A percentile compares a stretch with the other conserved stretches of the same genome.
Conservation (phyloP, 1,140 invertebrate species). For the Dendrolimus punctatus region DNA sequence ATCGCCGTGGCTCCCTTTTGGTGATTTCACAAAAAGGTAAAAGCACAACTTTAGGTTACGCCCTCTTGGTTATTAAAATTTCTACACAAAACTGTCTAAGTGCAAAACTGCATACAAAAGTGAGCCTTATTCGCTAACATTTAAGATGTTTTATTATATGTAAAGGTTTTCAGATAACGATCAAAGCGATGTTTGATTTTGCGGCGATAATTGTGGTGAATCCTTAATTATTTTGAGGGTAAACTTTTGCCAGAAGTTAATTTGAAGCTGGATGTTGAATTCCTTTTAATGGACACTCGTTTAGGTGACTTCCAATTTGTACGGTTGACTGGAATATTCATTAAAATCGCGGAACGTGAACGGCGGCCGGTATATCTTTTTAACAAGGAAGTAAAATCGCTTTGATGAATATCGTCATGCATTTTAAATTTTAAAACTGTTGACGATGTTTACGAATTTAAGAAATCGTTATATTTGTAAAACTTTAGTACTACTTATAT, state of each 20-base stretch:
- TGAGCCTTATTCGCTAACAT: slow-evolving; percentile 24
- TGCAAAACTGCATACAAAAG: slow-evolving; percentile 20
- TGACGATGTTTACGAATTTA: no score
- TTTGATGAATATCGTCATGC: slow-evolving; percentile 27
- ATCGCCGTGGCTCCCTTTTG: slow-evolving; percentile 49
- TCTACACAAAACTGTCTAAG: slow-evolving; percentile 35
- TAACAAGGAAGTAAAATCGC: slow-evolving; percentile 39
- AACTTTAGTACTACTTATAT: no score
- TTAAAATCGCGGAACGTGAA: slow-evolving; percentile 48
- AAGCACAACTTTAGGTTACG: slow-evolving; percentile 51
- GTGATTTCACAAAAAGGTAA: slow-evolving; percentile 61
- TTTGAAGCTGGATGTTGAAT: slow-evolving; percentile 62
- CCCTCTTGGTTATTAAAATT: slow-evolving; percentile 62
- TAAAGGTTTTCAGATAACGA: slow-evolving; percentile 46
- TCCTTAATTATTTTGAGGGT: slow-evolving; percentile 72
- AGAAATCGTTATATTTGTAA: no score
- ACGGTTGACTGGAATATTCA: slow-evolving; percentile 60
- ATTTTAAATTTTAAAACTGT: no score
- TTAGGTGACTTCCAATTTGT: slow-evolving; percentile 67
- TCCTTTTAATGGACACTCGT: slow-evolving; percentile 69
- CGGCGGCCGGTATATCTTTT: slow-evolving; percentile 34
- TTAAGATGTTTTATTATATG: slow-evolving; percentile 32
- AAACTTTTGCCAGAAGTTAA: slow-evolving; percentile 67
- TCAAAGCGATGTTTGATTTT: slow-evolving; percentile 68
- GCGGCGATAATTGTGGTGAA: slow-evolving; percentile 69